Percentiles rank a stretch among this genome's conserved stretches.
Evolutionary conservation across 2,888 invertebrate genomes (phyloP).

Genomic region (Alloscopus bannaensis): DNA sequence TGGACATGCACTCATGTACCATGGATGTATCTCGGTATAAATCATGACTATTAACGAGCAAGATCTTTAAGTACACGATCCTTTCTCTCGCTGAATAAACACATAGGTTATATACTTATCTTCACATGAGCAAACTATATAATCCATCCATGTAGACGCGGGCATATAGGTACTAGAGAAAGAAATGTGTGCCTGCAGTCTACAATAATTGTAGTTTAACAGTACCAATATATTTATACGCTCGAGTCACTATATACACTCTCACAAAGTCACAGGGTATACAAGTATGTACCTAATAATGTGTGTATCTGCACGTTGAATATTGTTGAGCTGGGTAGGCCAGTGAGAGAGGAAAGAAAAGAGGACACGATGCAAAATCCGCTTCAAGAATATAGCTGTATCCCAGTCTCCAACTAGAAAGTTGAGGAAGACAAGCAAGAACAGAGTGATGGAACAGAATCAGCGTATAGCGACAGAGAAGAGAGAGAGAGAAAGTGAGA

Average conservation of each 20-base stretch:
- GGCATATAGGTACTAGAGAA: neutral
- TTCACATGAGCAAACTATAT: neutral
- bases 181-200: neutral
- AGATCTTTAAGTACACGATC: neutral
- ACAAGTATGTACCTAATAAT: neutral
- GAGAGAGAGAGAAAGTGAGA: constrained; percentile 39
- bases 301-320: neutral
- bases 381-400: constrained; percentile 16
- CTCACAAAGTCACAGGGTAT: neutral
- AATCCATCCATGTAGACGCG: too few species aligned
- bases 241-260: neutral
- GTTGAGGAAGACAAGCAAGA: constrained; percentile 12
- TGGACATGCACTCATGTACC: too few species aligned
- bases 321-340: constrained; percentile 6
- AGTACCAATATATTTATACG: constrained; percentile 25
- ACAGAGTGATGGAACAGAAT: neutral
- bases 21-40: neutral
- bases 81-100: neutral
- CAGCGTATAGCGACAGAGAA: constrained; percentile 16
- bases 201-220: constrained; percentile 27
- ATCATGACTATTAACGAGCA: neutral
- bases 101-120: neutral
- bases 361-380: constrained; percentile 26
- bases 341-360: constrained; percentile 12
- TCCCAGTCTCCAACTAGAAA: constrained; percentile 12